phyloP scores from a whole-genome alignment of 2,888 invertebrate species.

The Acrobasis repandana region DNA sequence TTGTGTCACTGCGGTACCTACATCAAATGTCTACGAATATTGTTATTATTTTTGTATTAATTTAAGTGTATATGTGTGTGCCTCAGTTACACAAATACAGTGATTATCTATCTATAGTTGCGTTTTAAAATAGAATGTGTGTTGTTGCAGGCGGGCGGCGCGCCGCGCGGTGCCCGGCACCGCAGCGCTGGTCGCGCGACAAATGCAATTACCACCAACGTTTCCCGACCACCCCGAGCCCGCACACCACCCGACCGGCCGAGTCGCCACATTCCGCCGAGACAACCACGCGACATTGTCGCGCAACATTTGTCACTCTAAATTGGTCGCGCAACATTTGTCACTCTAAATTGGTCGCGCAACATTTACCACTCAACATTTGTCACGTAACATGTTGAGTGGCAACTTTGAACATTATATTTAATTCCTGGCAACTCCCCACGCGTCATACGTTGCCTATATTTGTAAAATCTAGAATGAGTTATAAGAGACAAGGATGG shows the following conservation, averaged over 20 bases:
- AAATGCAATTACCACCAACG: constrained; percentile 74
- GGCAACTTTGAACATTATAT: too few relatives aligned
- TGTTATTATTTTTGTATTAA: too few relatives aligned
- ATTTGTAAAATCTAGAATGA: too few relatives aligned
- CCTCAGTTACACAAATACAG: too few relatives aligned
- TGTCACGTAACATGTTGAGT: too few relatives aligned
- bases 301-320: background rate
- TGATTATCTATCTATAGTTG: too few relatives aligned
- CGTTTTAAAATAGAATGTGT: background rate
- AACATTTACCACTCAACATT: background rate
- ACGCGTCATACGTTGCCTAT: too few relatives aligned
- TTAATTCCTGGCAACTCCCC: too few relatives aligned
- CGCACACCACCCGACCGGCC: constrained; percentile 35
- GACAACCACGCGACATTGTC: background rate
- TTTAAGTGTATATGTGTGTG: too few relatives aligned
- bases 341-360: background rate
- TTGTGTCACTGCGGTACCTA: too few relatives aligned
- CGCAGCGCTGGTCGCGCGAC: constrained; percentile 49
- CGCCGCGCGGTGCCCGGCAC: constrained; percentile 36
- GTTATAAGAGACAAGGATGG: too few relatives aligned
- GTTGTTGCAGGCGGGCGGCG: constrained; percentile 62
- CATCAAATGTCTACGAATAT: too few relatives aligned
- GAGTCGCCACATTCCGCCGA: constrained; percentile 25
- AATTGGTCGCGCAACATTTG: background rate
- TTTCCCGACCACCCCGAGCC: constrained; percentile 59